Base-by-base conservation (phyloP, 2,888 invertebrate species). In the Eristalinus aeneus region DNA sequence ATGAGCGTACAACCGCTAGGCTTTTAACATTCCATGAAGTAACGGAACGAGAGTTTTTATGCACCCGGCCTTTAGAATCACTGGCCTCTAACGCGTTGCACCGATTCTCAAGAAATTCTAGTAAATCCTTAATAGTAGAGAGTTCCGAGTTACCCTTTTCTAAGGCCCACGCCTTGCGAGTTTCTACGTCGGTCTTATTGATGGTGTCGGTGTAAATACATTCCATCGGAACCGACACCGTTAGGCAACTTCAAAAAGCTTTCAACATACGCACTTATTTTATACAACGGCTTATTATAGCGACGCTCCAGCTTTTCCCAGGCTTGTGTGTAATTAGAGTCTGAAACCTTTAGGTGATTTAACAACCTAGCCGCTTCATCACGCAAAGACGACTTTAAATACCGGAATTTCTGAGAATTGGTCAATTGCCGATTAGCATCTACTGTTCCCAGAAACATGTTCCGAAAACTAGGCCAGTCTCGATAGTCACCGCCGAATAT, bases 311-410 rank as follows among this genome's bases (percentile, higher is more conserved):
- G 71, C 20, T 72, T 72, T 61, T 53, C 71, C 61, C 61, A 72
- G 9, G 72, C 72, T 53, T 53, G 61, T 11, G 46, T 22, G 39
- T 63, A 72, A 46, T 72, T 72, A 0, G 12, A 61, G 23, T 61
- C 61, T 1, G 72, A 23, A 27, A 60, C 53, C 1, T 67, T 53
- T 2, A 67, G 27, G 20, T 53, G 11, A 53, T 54, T 67, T 6
- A 75, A 68, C 1, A 75, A 16, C 20, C 60, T 75, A 9, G 67
- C 32, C 4, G 46, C 75, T 58, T 75, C 58, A 22, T 60, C 58
- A 1, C n/a, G 10, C 32, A 75, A n/a, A 68, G 68, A 68, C 0
- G 67, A 76, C 61, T 75, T 75, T 1, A 75, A 27, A 16, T 67
- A 75, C n/a, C 67, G 22, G 12, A 76, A 16, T 61, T 76, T 77